Conservation (phyloP, 23 tunicate genomes). For the Trididemnum miniatum region DNA sequence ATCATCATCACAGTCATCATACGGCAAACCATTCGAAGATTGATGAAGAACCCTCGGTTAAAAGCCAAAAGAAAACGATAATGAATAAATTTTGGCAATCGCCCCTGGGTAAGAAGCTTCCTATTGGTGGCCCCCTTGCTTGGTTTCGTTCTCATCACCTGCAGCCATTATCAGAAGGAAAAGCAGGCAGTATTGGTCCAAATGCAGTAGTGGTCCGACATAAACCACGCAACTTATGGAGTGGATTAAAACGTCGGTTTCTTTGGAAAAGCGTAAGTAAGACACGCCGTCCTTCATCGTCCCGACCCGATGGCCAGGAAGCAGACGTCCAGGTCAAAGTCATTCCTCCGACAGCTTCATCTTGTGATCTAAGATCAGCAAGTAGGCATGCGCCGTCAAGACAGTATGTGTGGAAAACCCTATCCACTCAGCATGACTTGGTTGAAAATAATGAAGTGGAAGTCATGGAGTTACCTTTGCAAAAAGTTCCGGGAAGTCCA, state of each 20-base stretch:
- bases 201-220: background rate
- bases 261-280: slow-evolving; percentile 46
- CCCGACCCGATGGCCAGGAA: slow-evolving; percentile 42
- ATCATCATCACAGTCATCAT: no score
- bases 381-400: slow-evolving; percentile 50
- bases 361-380: background rate
- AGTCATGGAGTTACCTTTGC: background rate
- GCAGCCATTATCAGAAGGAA: background rate
- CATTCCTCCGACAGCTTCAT: background rate
- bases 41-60: background rate
- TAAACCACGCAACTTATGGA: slow-evolving; percentile 36
- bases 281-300: slow-evolving; percentile 25
- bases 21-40: no score
- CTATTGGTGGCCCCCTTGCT: slow-evolving; percentile 68
- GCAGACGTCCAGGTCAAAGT: background rate
- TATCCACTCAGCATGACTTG: background rate
- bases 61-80: slow-evolving; percentile 34
- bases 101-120: slow-evolving; percentile 63
- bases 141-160: slow-evolving; percentile 40
- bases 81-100: slow-evolving; percentile 73
- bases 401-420: slow-evolving; percentile 55
- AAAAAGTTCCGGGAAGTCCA: background rate
- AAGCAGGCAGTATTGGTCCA: background rate
- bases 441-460: slow-evolving; percentile 19
- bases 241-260: slow-evolving; percentile 54